These are phyloP conservation scores for Hoplias malabaricus DNA, from an alignment of 2,113 vertebrate genomes.

Conservation along the genomic window DNA sequence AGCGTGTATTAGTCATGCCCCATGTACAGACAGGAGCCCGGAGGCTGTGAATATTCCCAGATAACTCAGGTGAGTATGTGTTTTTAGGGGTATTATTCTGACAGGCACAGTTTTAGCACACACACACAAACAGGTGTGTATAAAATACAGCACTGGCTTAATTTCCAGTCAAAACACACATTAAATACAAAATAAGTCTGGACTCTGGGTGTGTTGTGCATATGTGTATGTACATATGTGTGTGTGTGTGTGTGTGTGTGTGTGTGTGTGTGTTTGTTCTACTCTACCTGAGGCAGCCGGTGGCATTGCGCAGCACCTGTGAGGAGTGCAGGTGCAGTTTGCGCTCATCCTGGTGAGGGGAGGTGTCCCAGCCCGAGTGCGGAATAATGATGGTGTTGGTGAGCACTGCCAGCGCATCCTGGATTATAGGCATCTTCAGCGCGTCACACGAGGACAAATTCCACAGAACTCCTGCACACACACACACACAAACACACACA, in stretches of 20 bases:
- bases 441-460: slow-evolving; percentile 97
- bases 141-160: too few species aligned
- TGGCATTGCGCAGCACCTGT: slow-evolving; percentile 98
- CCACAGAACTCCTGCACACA: slow-evolving; percentile 89
- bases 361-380: slow-evolving; percentile 96
- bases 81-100: too few species aligned
- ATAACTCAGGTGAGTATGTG: not conserved
- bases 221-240: not conserved
- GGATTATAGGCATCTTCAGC: slow-evolving; percentile 99
- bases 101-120: too few species aligned
- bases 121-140: too few species aligned
- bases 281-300: slow-evolving; percentile 90
- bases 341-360: slow-evolving; percentile 92
- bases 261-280: not conserved
- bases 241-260: slow-evolving; percentile 8
- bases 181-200: too few species aligned
- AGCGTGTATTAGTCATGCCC: not conserved
- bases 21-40: not conserved
- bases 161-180: too few species aligned
- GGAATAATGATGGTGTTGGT: slow-evolving; percentile 98
- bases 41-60: not conserved
- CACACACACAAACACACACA: not conserved
- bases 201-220: too few species aligned
- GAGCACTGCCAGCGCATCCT: slow-evolving; percentile 94
- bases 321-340: slow-evolving; percentile 96